These are phyloP conservation scores for Cyclura pinguis DNA, from an alignment of 2,797 vertebrate genomes.

Conservation along the genomic window DNA sequence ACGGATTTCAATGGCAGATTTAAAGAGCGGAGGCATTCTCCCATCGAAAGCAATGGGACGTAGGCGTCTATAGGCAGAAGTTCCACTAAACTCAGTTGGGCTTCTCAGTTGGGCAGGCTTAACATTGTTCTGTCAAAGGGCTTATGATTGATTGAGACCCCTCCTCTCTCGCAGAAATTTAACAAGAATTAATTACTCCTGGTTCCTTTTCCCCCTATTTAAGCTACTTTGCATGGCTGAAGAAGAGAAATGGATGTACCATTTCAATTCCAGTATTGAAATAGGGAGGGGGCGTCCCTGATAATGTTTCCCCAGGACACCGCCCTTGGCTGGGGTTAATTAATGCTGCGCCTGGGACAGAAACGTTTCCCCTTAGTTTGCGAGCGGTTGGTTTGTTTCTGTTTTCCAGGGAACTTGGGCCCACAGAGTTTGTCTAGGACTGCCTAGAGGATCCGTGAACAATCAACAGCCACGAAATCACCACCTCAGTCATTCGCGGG, in stretches of 20 bases:
- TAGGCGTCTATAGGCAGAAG: background rate
- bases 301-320: too few species aligned
- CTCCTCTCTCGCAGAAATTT: background rate
- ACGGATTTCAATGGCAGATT: background rate
- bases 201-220: background rate
- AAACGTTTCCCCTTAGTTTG: background rate
- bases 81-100: background rate
- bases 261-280: background rate
- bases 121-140: background rate
- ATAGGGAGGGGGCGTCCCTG: background rate
- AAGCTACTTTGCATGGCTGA: background rate
- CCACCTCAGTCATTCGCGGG: background rate
- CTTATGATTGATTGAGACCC: background rate
- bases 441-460: background rate
- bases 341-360: background rate
- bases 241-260: background rate
- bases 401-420: constrained; percentile 2
- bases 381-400: background rate
- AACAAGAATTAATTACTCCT: background rate
- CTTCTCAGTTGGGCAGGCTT: background rate
- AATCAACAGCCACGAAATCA: background rate
- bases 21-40: background rate
- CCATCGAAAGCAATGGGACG: background rate
- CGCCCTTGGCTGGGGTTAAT: background rate
- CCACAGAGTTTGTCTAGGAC: background rate